phyloP scores from a whole-genome alignment of 1,140 invertebrate genomes.

The Orchesella cincta region DNA sequence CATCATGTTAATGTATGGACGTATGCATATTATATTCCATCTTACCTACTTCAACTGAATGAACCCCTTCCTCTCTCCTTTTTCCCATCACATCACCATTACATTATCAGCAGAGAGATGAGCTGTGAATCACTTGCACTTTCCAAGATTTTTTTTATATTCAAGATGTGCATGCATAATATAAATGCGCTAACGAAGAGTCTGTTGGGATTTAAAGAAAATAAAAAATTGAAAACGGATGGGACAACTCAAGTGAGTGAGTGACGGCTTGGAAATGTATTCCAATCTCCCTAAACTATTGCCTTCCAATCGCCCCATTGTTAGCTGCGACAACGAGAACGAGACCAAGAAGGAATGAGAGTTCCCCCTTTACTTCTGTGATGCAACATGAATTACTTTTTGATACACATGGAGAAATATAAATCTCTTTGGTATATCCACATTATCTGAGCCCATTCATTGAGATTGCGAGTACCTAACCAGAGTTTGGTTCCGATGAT shows the following conservation, averaged over 20 bases:
- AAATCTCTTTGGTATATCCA: too few species aligned
- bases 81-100: not conserved
- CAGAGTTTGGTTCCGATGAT: too few species aligned
- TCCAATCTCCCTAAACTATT: too few species aligned
- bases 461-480: too few species aligned
- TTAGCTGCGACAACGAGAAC: too few species aligned
- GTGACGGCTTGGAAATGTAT: constrained; percentile 23
- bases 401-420: too few species aligned
- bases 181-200: constrained; percentile 19
- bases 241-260: constrained; percentile 25
- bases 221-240: constrained; percentile 23
- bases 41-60: not conserved
- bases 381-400: too few species aligned
- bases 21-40: not conserved
- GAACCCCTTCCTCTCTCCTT: constrained; percentile 16
- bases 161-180: constrained; percentile 30
- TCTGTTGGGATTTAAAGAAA: constrained; percentile 23
- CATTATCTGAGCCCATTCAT: too few species aligned
- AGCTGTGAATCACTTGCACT: constrained; percentile 27
- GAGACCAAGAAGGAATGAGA: too few species aligned
- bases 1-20: constrained; percentile 20
- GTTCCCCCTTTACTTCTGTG: too few species aligned
- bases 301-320: too few species aligned
- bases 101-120: not conserved
- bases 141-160: constrained; percentile 25